These are phyloP conservation scores for Cladorhizidae sp. DNA, from an alignment of 37 sponge, comb jelly and placozoan species.

Conservation along the genomic window DNA sequence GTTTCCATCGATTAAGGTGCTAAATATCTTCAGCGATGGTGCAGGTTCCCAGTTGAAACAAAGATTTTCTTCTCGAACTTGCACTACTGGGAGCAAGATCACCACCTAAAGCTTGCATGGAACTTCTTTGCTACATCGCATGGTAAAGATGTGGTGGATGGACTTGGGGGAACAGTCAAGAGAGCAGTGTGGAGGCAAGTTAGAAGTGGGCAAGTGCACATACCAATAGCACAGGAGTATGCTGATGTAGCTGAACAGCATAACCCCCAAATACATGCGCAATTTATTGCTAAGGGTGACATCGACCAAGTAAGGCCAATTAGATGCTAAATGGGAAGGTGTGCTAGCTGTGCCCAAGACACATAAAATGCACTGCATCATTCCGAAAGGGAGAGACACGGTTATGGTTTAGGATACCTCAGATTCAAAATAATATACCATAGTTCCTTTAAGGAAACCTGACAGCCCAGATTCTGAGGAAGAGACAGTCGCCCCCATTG, in stretches of 20 bases:
- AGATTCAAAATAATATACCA: not conserved
- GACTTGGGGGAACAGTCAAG: constrained; percentile 41
- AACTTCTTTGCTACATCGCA: constrained; percentile 47
- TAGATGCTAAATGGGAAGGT: no score
- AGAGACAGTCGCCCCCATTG: no score
- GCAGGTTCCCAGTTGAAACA: constrained; percentile 49
- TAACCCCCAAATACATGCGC: constrained; percentile 15
- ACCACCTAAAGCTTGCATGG: constrained; percentile 16
- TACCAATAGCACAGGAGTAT: constrained; percentile 29
- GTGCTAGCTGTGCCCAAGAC: no score
- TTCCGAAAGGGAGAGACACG: constrained; percentile 9
- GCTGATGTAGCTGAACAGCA: constrained; percentile 5
- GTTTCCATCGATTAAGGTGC: constrained; percentile 14
- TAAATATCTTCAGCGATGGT: constrained; percentile 48
- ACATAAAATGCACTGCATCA: constrained; percentile 25
- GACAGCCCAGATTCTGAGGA: constrained; percentile 7
- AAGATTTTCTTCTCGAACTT: constrained; percentile 39
- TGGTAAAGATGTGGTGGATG: constrained; percentile 44
- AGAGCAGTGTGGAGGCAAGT: constrained; percentile 45
- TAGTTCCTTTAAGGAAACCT: not conserved
- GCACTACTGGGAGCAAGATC: constrained; percentile 34
- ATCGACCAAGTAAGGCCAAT: not conserved
- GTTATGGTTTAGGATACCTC: constrained; percentile 29
- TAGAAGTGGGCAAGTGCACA: constrained; percentile 7
- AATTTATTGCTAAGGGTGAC: constrained; percentile 2